phyloP scores from a whole-genome alignment of 2,797 vertebrate species.

The Staurois parvus region DNA sequence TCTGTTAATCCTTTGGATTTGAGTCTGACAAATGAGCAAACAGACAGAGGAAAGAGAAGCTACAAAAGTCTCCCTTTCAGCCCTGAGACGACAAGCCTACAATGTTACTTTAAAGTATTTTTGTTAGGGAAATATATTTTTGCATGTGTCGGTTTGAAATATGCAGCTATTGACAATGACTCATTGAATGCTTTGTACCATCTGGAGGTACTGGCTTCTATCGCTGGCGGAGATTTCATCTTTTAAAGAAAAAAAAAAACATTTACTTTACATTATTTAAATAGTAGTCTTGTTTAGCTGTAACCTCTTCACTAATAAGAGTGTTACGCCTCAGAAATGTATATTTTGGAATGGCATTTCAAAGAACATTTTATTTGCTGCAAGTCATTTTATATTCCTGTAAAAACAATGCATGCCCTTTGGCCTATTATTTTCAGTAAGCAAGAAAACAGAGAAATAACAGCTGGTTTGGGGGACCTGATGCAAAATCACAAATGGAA shows the following conservation, averaged over 20 bases:
- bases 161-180: slow-evolving; percentile 55
- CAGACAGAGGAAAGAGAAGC: background rate
- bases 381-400: too few species aligned
- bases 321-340: too few species aligned
- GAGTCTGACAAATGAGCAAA: background rate
- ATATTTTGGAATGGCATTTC: too few species aligned
- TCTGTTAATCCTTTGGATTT: background rate
- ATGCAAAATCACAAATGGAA: too few species aligned
- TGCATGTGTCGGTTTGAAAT: slow-evolving; percentile 54
- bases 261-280: slow-evolving; percentile 48
- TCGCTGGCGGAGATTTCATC: slow-evolving; percentile 16
- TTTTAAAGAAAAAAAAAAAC: slow-evolving; percentile 17
- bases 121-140: slow-evolving; percentile 58
- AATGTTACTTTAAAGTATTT: slow-evolving; percentile 53
- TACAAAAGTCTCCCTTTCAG: background rate
- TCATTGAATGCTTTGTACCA: slow-evolving; percentile 50
- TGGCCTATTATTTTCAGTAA: too few species aligned
- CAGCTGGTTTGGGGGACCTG: too few species aligned
- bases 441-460: too few species aligned
- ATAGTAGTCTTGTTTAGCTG: slow-evolving; percentile 28
- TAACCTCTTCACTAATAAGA: background rate
- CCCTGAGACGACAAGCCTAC: background rate
- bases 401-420: too few species aligned
- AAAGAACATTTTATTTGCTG: too few species aligned
- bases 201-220: slow-evolving; percentile 57